Evolutionary conservation across 2,113 vertebrate genomes (phyloP), one percentile per base, ranked within the genome.

Genomic region (Synchiropus splendidus): DNA sequence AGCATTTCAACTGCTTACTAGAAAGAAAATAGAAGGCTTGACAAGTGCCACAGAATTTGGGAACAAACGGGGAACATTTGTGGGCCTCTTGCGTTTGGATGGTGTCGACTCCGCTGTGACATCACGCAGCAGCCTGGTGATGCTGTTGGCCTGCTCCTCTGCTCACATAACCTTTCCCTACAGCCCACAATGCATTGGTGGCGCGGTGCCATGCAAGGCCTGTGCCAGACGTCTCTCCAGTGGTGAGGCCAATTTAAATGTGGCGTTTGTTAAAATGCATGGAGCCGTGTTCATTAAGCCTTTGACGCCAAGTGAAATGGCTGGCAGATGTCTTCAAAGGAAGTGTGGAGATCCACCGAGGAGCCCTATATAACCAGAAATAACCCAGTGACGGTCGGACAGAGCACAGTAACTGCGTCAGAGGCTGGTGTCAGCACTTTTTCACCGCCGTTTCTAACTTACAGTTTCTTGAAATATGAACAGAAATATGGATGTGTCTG

Each of bases 221-320:
- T 50, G 15, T 48, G 60, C 53, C 60, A 74, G 64, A 46, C 36
- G 15, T 69, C 39, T 59, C 61, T 76, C 70, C 60, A 46, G 66
- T 54, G 61, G 61, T 36, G 21, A 72, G 66, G 61, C 58, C 66
- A 77, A 72, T 74, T 74, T 33, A 78, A 78, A 73, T 70, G 75
- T 68, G 72, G 58, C 68, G 54, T 76, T 75, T 66, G 52, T 72
- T 72, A 56, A 76, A 43, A 70, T 67, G 47, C 61, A 51, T 40
- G 65, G 71, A 82, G 80, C 67, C 77, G 12, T 53, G 31, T 80
- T 83, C 73, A 80, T 83, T 85, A 74, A 64, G 58, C 14, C 72
- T 59, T 75, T 74, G 83, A 86, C 82, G 83, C 82, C 83, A 67
- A 42, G 55, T 59, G 18, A 82, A 86, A 86, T 81, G 56, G 71